Evolutionary conservation across 2,888 invertebrate species (phyloP), one percentile per base, ranked within the genome.

Genomic region (Zygaena filipendulae): DNA sequence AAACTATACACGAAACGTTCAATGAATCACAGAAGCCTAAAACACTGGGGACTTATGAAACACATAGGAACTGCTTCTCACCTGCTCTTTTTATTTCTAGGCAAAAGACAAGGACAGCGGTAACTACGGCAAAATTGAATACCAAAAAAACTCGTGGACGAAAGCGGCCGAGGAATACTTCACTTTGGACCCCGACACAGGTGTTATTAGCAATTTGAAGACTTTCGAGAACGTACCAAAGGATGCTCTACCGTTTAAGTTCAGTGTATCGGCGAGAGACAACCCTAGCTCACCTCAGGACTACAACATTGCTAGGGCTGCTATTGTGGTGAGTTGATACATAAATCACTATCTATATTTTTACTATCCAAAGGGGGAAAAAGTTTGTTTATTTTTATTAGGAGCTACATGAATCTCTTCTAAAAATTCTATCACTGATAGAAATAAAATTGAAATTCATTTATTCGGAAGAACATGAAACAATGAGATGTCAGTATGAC

Each of bases 71-170:
- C n/a, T n/a, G n/a, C n/a, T n/a, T n/a, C n/a, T n/a, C n/a, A n/a
- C n/a, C n/a, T 27, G 16, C 7, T 16, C 7, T 20, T 9, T 13
- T 19, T 25, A 16, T 12, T 8, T 11, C 32, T 39, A 91, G 83
- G 95, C 96, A 0, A 86, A 87, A 41, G 96, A 97, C 63, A 84
- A 84, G 40, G 96, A 97, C 57, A 90, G 91, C 29, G 92, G 92
- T 1, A 86, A 87, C 38, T 91, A 84, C 57, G 95, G 95, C 2
- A 86, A 86, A 50, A 71, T 96, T 11, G 85, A 86, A 39, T 96
- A 92, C 61, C 72, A 70, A 5, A 77, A 77, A 45, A 77, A 67
- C 45, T 79, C 68, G 1, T 82, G 66, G 80, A 74, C 53, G 18
- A 75, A 58, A 49, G 66, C 61, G 8, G 81, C 67, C 7, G 82